Base-by-base conservation (phyloP, 2,113 vertebrate genomes). In the Crocuta crocuta region DNA sequence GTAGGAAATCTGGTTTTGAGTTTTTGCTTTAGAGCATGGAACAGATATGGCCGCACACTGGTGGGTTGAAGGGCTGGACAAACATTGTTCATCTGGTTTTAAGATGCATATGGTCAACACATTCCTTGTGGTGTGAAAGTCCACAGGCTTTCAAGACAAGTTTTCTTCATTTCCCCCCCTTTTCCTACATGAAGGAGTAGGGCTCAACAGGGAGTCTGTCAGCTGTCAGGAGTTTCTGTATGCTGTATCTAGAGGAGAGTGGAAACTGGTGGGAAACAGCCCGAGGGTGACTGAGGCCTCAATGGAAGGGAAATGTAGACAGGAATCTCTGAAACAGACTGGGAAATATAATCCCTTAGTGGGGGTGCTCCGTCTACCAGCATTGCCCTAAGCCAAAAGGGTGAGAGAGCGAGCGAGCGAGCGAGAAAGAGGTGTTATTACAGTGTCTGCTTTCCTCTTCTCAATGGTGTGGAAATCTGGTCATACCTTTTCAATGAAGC, bases 401-500 rank as follows among this genome's bases (percentile, higher is more conserved):
- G 17, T 48, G 53, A 43, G 2, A 43, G 7, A 58, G 23, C 65
- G 31, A 90, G 12, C 33, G 16, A 78, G 1, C n/a, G 7, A 48
- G n/a, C 65, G 24, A 90, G 13, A 39, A 84, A 63, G 82, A 16
- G 33, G 45, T 79, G 24, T 31, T 74, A 86, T 70, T 66, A 94
- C 39, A 79, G 53, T 24, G n/a, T 91, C 61, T 76, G 86, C 63
- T 87, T 79, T 96, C 71, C 66, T 84, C 23, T 76, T 55, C 78
- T 92, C 58, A 96, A 26, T 66, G 65, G 81, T 76, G 78, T 91
- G 39, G 89, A 85, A 88, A 91, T 85, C 94, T 89, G 95, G 66
- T 39, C 76, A 53, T 24, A 55, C 65, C 87, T 96, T 97, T 96
- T 97, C 76, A 96, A 85, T 39, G 83, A 92, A 89, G 97, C 70